Evolutionary conservation across 2,888 invertebrate species (phyloP), one percentile per base, ranked within the genome.

Genomic region (Ceriagrion tenellum): DNA sequence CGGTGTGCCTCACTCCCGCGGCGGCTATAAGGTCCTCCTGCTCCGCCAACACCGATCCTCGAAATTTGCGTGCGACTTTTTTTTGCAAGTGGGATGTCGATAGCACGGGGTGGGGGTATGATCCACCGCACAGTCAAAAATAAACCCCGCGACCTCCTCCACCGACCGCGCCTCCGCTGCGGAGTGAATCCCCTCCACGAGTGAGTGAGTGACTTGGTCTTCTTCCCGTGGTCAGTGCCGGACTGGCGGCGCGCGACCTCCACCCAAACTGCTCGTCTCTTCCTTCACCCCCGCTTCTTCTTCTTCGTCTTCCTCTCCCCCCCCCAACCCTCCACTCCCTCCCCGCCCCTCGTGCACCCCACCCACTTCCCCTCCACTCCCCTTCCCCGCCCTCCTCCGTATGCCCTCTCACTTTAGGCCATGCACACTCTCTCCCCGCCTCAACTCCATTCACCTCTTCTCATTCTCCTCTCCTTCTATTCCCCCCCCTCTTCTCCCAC

Each of bases 231-330:
- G 93, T 93, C 93, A 93, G 93, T 93, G 93, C 47, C n/a, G 63
- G 93, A 93, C 93, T 93, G 93, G 69, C 93, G 74, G 47, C 93
- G 93, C 93, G 93, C 63, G 89, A 89, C 89, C 89, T 89, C 89
- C 69, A 69, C 93, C 93, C 93, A 93, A 35, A 18, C 35, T 26
- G 35, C 63, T 63, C 63, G 20, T 35, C 74, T 74, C 74, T 47
- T 10, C 56, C 47, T 23, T 40, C 23, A 8, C 40, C 88, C 40
- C 55, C 26, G n/a, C 30, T n/a, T 63, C 20, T 23, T 56, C 35
- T 20, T 30, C 20, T 30, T 63, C 56, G 26, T 69, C 47, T 30
- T 59, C 26, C 40, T 18, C 63, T n/a, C 23, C 63, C 91, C 30
- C 23, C n/a, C 40, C 40, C 59, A 55, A 2, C 47, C 47, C 47